Evolutionary conservation across 2,113 vertebrate genomes (phyloP).

Genomic region (Silurus glanis): DNA sequence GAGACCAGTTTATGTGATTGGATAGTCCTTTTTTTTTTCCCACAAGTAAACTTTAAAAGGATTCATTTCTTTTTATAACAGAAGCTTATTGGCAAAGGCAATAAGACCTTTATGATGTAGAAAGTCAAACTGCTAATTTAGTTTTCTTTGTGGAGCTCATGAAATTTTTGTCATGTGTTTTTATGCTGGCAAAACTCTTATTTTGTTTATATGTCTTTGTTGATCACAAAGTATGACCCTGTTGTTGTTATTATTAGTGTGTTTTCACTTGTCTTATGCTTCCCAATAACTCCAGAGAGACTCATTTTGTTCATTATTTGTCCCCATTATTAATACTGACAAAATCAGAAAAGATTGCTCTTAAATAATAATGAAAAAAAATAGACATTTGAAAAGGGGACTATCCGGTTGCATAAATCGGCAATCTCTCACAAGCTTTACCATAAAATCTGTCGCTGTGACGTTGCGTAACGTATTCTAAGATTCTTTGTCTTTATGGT

Average conservation of each 20-base stretch:
- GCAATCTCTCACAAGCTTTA: constrained; percentile 80
- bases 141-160: constrained; percentile 37
- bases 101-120: constrained; percentile 52
- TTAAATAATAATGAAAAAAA: not conserved
- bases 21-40: constrained; percentile 77
- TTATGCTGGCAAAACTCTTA: constrained; percentile 22
- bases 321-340: not conserved
- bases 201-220: constrained; percentile 19
- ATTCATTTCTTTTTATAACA: constrained; percentile 44
- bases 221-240: constrained; percentile 30
- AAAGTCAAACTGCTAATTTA: constrained; percentile 36
- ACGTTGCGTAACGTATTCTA: constrained; percentile 73
- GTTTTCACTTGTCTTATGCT: not conserved
- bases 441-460: constrained; percentile 82
- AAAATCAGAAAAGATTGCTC: not conserved
- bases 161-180: constrained; percentile 36
- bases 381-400: constrained; percentile 60
- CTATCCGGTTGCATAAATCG: constrained; percentile 76
- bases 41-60: constrained; percentile 20
- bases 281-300: constrained; percentile 15
- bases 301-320: not conserved
- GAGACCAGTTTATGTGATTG: constrained; percentile 83
- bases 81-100: constrained; percentile 50
- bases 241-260: not conserved
- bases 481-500: constrained; percentile 82